A percentile compares a stretch with the other conserved stretches of the same genome.
Conservation (phyloP, 2,113 vertebrate genomes). For the Clarias gariepinus region DNA sequence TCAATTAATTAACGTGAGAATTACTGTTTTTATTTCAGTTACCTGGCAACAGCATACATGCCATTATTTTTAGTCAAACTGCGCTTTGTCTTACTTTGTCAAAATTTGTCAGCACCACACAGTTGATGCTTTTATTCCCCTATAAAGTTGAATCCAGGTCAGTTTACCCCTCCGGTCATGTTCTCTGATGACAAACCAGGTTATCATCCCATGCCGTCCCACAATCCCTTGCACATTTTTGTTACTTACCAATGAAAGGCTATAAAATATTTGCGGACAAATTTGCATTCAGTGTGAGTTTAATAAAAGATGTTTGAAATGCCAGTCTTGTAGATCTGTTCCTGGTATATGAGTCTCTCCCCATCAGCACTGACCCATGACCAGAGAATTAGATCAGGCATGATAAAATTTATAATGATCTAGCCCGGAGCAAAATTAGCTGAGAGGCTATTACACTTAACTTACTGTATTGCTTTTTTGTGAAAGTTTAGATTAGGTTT, state of each 20-base stretch:
- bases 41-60: neutral
- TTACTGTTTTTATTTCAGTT: neutral
- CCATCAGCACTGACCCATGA: neutral
- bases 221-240: neutral
- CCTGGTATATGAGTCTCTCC: neutral
- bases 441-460: neutral
- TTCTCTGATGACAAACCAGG: neutral
- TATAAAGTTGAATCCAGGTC: neutral
- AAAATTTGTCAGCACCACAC: neutral
- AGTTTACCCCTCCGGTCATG: neutral
- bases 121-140: neutral
- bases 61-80: neutral
- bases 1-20: neutral
- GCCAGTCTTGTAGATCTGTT: neutral
- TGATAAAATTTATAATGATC: neutral
- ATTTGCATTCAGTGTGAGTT: neutral
- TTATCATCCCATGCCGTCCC: neutral
- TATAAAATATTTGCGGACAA: neutral
- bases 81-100: constrained; percentile 7
- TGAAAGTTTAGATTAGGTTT: neutral
- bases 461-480: neutral
- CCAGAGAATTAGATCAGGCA: neutral
- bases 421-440: neutral
- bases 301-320: neutral
- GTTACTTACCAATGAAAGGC: neutral